Base-by-base conservation (phyloP, 2,797 vertebrate genomes). In the Leptoclinus maculatus region DNA sequence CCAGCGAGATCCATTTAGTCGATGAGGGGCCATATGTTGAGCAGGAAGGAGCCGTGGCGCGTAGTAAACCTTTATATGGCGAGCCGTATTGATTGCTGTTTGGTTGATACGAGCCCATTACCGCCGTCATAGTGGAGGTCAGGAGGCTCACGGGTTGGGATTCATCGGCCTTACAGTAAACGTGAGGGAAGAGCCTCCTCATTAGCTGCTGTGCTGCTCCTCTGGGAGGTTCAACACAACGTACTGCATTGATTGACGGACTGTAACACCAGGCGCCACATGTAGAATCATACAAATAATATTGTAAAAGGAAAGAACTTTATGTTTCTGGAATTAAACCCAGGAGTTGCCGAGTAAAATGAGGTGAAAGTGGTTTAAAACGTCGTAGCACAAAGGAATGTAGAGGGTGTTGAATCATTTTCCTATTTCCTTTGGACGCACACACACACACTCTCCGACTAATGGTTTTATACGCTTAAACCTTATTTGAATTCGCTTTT, bases 71-170 rank as follows among this genome's bases (percentile, higher is more conserved):
- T 83, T 83, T 88, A 89, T 72, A 85, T 74, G 77, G 81, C 11
- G 21, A 60, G 66, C 34, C 8, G 56, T 82, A 92, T 91, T 68
- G 91, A 93, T 93, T 14, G 43, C 79, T 56, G 70, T n/a, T 45
- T 14, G 60, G 74, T 76, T 83, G 70, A 89, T 82, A 80, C 63
- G 0, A 5, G 74, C 71, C 76, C 79, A 85, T 90, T 88, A 88
- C 23, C 1, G 16, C 67, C 36, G 63, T 71, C 21, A 10, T 54
- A 21, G 47, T 9, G 23, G 53, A 45, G 87, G 81, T 90, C 78
- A 77, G 76, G 70, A 66, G 78, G 90, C 83, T 78, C 85, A 75
- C 2, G 43, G 32, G 62, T 38, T 57, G 59, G 64, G 80, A 53
- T 76, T 83, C 57, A 65, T 78, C 58, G 25, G 68, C 72, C 36